These are phyloP conservation scores for Falco berigora DNA, from an alignment of 2,797 vertebrate species.

Conservation along the genomic window DNA sequence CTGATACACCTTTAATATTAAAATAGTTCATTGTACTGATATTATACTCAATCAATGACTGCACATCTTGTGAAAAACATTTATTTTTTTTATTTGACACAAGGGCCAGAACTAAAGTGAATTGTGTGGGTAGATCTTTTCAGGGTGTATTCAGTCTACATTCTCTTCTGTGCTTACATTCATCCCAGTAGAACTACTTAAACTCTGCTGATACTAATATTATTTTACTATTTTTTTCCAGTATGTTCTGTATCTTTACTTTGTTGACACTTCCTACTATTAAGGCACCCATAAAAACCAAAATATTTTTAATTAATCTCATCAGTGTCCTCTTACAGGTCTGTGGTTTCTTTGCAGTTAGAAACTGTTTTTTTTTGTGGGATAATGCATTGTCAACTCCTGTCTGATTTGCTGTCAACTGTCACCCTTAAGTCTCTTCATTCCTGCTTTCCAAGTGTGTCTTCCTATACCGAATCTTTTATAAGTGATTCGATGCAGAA, in stretches of 20 bases:
- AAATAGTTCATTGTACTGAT: background rate
- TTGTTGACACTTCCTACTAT: background rate
- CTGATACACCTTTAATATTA: background rate
- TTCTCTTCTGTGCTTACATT: background rate
- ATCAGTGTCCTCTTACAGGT: background rate
- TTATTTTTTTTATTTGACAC: background rate
- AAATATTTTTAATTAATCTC: background rate
- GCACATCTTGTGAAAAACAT: background rate
- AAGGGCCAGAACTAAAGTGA: background rate
- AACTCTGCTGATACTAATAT: background rate
- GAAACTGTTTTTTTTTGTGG: background rate
- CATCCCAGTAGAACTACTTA: background rate
- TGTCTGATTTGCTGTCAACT: background rate
- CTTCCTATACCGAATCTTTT: background rate
- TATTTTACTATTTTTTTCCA: background rate
- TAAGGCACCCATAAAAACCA: background rate
- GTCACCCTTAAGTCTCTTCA: background rate
- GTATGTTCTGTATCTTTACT: background rate
- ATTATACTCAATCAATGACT: background rate
- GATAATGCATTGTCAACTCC: background rate
- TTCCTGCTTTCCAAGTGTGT: background rate
- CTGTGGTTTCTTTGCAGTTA: background rate
- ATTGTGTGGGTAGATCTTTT: background rate
- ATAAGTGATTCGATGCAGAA: background rate
- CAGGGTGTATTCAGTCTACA: background rate